A percentile compares a stretch with the other conserved stretches of the same genome.
Conservation (phyloP, 1,140 invertebrate species). For the Megathymus violae region DNA sequence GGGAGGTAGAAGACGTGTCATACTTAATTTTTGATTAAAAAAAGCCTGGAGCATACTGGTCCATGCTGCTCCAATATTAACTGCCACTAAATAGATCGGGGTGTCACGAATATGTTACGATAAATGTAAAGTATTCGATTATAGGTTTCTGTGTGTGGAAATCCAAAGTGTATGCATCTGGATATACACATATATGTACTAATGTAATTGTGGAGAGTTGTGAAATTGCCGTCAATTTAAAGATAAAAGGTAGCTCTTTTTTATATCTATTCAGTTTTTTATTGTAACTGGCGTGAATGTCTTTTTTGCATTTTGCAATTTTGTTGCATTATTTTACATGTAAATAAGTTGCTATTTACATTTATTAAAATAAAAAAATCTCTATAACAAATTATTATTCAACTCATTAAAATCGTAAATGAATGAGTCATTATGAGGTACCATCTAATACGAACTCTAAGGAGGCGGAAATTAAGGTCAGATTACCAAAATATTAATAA, state of each 20-base stretch:
- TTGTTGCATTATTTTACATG: too few relatives aligned
- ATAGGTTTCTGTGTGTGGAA: not conserved
- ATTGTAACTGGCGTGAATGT: not conserved
- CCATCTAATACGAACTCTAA: too few relatives aligned
- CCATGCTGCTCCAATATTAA: not conserved
- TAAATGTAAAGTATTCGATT: not conserved
- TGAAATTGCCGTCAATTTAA: not conserved
- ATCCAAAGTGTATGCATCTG: not conserved
- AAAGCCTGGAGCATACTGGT: too few relatives aligned
- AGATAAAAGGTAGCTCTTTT: not conserved
- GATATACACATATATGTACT: conserved; percentile 3
- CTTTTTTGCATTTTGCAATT: too few relatives aligned
- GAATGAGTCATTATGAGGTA: too few relatives aligned
- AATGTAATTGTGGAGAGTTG: not conserved
- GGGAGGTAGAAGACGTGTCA: not conserved
- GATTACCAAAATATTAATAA: too few relatives aligned
- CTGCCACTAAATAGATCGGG: not conserved
- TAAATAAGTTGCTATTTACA: too few relatives aligned
- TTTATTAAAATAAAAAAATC: too few relatives aligned
- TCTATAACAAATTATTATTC: too few relatives aligned
- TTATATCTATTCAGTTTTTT: not conserved
- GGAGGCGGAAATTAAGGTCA: too few relatives aligned
- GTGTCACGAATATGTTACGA: not conserved
- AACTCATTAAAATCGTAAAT: too few relatives aligned
- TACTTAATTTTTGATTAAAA: too few relatives aligned